Evolutionary conservation across 2,113 vertebrate species (phyloP).

Genomic region (Bagarius yarrelli): DNA sequence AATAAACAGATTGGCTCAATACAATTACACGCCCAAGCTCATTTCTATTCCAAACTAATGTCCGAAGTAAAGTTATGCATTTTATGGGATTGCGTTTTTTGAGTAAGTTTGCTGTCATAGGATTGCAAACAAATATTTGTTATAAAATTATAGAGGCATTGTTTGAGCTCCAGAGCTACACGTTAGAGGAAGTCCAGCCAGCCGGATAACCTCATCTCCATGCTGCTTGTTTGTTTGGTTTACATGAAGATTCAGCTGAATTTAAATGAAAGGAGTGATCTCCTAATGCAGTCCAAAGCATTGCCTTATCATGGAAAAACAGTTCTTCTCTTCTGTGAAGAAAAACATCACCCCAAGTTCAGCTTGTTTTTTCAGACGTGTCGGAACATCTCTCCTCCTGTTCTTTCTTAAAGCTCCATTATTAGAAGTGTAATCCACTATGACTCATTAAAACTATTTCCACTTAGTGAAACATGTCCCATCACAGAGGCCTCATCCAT

Average conservation of each 20-base stretch:
- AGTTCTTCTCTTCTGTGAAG: conserved; percentile 13
- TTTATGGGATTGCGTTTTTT: conserved; percentile 53
- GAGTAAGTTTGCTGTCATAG: conserved; percentile 28
- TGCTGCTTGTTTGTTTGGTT: not conserved
- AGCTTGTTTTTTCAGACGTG: conserved; percentile 58
- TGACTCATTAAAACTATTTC: conserved; percentile 71
- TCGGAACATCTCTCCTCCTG: conserved; percentile 56
- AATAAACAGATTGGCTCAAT: conserved; percentile 68
- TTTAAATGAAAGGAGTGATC: not conserved
- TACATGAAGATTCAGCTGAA: not conserved
- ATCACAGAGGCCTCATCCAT: conserved; percentile 69
- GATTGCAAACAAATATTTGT: conserved; percentile 40
- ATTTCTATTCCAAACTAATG: conserved; percentile 59
- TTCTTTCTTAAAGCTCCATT: conserved; percentile 51
- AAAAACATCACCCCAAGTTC: conserved; percentile 52
- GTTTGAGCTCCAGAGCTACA: conserved; percentile 7
- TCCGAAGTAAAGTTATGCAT: conserved; percentile 50
- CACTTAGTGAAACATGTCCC: conserved; percentile 71
- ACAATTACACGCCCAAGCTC: conserved; percentile 57
- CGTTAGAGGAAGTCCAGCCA: conserved; percentile 1
- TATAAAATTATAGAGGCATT: conserved; percentile 46
- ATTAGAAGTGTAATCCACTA: conserved; percentile 64
- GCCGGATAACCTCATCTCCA: not conserved
- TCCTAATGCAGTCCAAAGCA: not conserved
- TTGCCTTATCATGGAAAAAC: not conserved